These are phyloP conservation scores for Malacoraja senta DNA, from an alignment of 2,797 vertebrate genomes.

Conservation along the genomic window DNA sequence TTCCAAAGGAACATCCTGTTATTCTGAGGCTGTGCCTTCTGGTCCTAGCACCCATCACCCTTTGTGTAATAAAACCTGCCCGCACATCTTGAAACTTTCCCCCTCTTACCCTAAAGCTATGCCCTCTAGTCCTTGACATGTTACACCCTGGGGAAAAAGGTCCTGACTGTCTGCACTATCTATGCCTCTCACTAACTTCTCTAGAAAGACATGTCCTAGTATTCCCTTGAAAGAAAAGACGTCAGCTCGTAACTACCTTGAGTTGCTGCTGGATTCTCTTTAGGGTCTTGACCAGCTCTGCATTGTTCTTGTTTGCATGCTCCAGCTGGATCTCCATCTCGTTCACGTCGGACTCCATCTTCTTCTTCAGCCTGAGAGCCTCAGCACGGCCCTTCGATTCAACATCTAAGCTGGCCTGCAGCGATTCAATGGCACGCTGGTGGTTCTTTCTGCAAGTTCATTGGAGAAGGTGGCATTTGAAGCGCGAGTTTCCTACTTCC, in stretches of 20 bases:
- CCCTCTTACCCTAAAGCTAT: too few species aligned
- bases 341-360: slow-evolving; percentile 64
- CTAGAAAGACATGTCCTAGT: not conserved
- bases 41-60: too few species aligned
- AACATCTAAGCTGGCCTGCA: slow-evolving; percentile 67
- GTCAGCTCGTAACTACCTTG: slow-evolving; percentile 52
- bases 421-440: slow-evolving; percentile 59
- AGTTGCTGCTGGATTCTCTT: slow-evolving; percentile 64
- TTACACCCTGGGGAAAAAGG: too few species aligned
- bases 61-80: too few species aligned
- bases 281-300: slow-evolving; percentile 58
- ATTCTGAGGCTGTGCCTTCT: too few species aligned
- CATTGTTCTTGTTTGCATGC: slow-evolving; percentile 61
- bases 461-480: not conserved
- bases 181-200: not conserved
- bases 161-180: too few species aligned
- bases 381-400: slow-evolving; percentile 61
- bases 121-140: too few species aligned
- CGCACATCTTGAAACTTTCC: too few species aligned
- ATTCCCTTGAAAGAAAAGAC: not conserved
- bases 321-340: slow-evolving; percentile 69
- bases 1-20: too few species aligned
- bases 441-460: slow-evolving; percentile 62
- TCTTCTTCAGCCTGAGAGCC: slow-evolving; percentile 63
- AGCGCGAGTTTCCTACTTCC: not conserved